Conservation (phyloP, 2,797 vertebrate species). For the Glyptemys insculpta region DNA sequence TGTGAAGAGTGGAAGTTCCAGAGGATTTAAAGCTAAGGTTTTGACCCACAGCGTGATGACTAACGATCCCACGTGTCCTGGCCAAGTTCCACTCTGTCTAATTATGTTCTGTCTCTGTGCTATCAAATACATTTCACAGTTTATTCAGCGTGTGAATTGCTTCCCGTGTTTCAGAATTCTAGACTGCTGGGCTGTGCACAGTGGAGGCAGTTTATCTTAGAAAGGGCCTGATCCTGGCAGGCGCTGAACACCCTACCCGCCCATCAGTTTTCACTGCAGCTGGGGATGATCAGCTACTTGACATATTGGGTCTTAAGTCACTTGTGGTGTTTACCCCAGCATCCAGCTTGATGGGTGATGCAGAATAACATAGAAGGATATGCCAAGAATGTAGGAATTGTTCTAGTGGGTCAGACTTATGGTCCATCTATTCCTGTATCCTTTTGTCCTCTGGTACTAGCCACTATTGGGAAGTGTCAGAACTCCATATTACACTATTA, state of each 20-base stretch:
- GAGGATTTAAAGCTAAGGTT: constrained; percentile 24
- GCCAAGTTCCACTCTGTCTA: not conserved
- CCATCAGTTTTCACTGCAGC: accelerated
- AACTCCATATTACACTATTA: not conserved
- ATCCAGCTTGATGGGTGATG: not conserved
- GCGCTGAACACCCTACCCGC: not conserved
- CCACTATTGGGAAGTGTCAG: not conserved
- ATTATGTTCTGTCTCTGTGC: constrained; percentile 3
- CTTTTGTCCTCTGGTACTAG: constrained; percentile 24
- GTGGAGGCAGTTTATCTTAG: not conserved
- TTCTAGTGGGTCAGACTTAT: constrained; percentile 13
- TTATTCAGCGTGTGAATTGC: not conserved
- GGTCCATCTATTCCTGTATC: not conserved
- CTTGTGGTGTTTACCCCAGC: not conserved
- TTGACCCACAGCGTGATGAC: constrained; percentile 23
- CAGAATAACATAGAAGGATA: not conserved
- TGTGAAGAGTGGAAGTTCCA: not conserved
- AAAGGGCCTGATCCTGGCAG: accelerated
- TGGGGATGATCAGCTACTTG: not conserved
- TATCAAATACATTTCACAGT: constrained; percentile 18
- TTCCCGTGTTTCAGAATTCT: not conserved
- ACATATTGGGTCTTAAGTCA: accelerated
- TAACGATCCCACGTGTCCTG: not conserved
- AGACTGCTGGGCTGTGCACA: not conserved
- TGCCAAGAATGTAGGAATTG: not conserved